phyloP scores from a whole-genome alignment of 1,140 invertebrate species.

The Micrasema longulum region DNA sequence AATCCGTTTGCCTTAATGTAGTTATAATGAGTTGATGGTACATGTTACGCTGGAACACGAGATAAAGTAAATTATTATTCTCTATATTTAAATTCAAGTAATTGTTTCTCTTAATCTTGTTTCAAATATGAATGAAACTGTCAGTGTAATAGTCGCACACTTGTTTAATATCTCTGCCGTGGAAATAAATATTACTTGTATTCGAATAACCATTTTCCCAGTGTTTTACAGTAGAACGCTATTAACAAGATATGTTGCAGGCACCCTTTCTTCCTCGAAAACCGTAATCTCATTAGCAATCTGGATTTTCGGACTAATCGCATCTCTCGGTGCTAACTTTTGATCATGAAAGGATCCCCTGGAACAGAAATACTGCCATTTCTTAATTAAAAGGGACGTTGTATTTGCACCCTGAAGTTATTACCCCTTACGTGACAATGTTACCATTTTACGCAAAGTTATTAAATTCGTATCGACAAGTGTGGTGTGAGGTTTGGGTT shows the following conservation, averaged over 20 bases:
- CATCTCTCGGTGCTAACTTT: constrained; percentile 27
- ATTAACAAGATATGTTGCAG: not conserved
- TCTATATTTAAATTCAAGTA: too few species aligned
- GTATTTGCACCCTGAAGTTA: not conserved
- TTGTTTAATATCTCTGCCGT: too few species aligned
- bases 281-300: constrained; percentile 46
- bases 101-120: too few species aligned
- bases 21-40: too few species aligned
- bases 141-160: too few species aligned
- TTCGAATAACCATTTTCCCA: too few species aligned
- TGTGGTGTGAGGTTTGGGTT: constrained; percentile 22
- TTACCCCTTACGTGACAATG: not conserved
- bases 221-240: too few species aligned
- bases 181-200: too few species aligned
- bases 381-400: constrained; percentile 9
- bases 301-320: constrained; percentile 37
- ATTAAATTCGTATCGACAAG: not conserved
- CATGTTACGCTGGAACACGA: too few species aligned
- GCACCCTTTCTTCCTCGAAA: constrained; percentile 25
- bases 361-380: not conserved
- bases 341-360: constrained; percentile 33
- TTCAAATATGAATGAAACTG: too few species aligned
- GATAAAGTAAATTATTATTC: too few species aligned
- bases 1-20: too few species aligned
- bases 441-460: not conserved